Evolutionary conservation across 2,113 vertebrate species (phyloP).

Genomic region (Uropsilus gracilis): DNA sequence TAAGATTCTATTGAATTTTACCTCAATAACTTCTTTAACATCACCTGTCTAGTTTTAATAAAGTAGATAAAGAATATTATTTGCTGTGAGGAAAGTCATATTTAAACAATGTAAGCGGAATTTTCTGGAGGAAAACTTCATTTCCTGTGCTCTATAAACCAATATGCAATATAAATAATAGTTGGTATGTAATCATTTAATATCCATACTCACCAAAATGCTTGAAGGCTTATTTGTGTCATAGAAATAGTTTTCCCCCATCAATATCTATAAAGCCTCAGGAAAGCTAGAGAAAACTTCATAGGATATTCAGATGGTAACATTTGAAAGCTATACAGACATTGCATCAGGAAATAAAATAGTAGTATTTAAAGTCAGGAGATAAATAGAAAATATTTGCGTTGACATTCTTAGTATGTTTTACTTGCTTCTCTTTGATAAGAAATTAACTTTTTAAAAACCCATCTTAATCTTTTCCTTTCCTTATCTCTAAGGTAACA

Average conservation of each 20-base stretch:
- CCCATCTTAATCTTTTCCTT: not conserved
- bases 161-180: constrained; percentile 74
- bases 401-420: not conserved
- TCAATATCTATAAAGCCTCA: constrained; percentile 48
- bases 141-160: constrained; percentile 83
- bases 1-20: constrained; percentile 46
- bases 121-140: constrained; percentile 81
- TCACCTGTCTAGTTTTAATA: constrained; percentile 56
- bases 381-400: not conserved
- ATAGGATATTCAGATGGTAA: constrained; percentile 43
- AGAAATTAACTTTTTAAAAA: not conserved
- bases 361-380: not conserved
- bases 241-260: not conserved
- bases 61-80: constrained; percentile 48
- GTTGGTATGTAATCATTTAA: constrained; percentile 70
- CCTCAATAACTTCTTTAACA: constrained; percentile 43
- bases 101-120: constrained; percentile 47
- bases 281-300: constrained; percentile 23
- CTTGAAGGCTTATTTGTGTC: constrained; percentile 37
- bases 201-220: constrained; percentile 53
- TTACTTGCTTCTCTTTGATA: not conserved
- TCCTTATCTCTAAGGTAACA: not conserved
- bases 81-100: constrained; percentile 63
- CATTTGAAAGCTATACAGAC: not conserved
- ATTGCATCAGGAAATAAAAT: constrained; percentile 39